These are phyloP conservation scores for Sceliomorpha sp. DNA, from an alignment of 2,888 invertebrate species.

Conservation along the genomic window DNA sequence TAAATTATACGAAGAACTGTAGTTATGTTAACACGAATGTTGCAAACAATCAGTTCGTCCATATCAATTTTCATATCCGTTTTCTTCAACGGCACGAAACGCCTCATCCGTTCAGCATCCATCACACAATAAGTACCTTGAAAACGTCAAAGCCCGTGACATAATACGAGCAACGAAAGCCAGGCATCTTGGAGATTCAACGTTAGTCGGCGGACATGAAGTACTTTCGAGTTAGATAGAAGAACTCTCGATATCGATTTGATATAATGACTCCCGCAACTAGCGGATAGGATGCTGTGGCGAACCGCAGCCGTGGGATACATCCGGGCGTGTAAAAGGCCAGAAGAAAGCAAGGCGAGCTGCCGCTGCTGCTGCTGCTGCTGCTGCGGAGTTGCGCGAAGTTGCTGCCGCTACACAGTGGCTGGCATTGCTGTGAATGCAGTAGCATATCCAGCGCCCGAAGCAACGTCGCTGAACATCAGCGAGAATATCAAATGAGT, in stretches of 20 bases:
- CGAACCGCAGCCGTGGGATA: conserved; percentile 66
- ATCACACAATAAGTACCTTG: no score
- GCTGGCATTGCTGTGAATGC: conserved; percentile 8
- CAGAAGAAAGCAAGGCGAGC: conserved; percentile 32
- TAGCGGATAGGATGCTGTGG: conserved; percentile 74
- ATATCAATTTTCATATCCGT: no score
- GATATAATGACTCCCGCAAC: conserved; percentile 71
- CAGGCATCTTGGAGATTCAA: conserved; percentile 1
- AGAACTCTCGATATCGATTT: conserved; percentile 69
- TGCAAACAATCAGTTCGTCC: no score
- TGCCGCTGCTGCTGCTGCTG: conserved; percentile 5
- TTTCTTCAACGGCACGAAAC: no score
- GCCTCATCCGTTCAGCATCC: no score
- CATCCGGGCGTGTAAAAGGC: conserved; percentile 44
- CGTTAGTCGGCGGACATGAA: conserved; percentile 41
- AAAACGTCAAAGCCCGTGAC: no score
- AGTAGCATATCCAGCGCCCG: conserved; percentile 8
- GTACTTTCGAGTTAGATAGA: conserved; percentile 32
- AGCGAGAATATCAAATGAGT: conserved; percentile 18
- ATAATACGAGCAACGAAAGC: no score
- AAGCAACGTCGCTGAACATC: conserved; percentile 10
- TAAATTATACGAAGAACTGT: no score
- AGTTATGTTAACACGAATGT: no score
- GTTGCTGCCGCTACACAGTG: conserved; percentile 22
- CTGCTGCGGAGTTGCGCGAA: conserved; percentile 20